Conservation (phyloP, 2,888 invertebrate genomes). For the Chorisops tibialis region DNA sequence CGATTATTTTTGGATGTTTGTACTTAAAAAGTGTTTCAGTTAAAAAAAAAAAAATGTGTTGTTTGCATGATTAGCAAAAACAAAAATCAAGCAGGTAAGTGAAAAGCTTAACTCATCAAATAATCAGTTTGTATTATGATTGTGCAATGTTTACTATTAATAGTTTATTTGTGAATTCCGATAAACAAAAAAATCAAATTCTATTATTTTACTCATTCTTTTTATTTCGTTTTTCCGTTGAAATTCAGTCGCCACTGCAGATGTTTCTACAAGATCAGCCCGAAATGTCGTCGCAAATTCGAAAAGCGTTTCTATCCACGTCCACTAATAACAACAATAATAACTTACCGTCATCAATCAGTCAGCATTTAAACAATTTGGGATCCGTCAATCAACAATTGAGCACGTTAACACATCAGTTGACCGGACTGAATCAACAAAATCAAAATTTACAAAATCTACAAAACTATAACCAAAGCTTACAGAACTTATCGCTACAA, state of each 20-base stretch:
- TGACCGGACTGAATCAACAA: conserved; percentile 51
- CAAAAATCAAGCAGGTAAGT: too few species aligned
- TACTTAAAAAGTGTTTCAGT: too few species aligned
- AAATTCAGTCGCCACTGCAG: conserved; percentile 46
- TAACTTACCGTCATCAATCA: conserved; percentile 50
- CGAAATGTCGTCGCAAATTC: conserved; percentile 36
- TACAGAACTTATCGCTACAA: conserved; percentile 38
- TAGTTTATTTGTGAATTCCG: too few species aligned
- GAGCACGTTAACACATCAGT: conserved; percentile 48
- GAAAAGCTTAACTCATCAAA: too few species aligned
- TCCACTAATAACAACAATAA: conserved; percentile 47
- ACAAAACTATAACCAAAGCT: conserved; percentile 38
- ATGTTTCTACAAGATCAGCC: conserved; percentile 44
- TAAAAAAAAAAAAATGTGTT: not conserved
- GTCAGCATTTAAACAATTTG: conserved; percentile 50
- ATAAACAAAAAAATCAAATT: too few species aligned
- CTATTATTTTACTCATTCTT: too few species aligned
- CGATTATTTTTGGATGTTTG: conserved; percentile 6
- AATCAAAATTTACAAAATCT: conserved; percentile 51
- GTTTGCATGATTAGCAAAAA: not conserved
- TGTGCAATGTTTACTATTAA: too few species aligned
- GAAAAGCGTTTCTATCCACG: conserved; percentile 39
- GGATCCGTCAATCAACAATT: conserved; percentile 51
- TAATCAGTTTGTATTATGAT: too few species aligned
- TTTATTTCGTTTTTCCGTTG: not conserved